Percentiles rank a stretch among this genome's conserved stretches.
Evolutionary conservation across 2,113 vertebrate genomes (phyloP).

Genomic region (Hippopotamus amphibius): DNA sequence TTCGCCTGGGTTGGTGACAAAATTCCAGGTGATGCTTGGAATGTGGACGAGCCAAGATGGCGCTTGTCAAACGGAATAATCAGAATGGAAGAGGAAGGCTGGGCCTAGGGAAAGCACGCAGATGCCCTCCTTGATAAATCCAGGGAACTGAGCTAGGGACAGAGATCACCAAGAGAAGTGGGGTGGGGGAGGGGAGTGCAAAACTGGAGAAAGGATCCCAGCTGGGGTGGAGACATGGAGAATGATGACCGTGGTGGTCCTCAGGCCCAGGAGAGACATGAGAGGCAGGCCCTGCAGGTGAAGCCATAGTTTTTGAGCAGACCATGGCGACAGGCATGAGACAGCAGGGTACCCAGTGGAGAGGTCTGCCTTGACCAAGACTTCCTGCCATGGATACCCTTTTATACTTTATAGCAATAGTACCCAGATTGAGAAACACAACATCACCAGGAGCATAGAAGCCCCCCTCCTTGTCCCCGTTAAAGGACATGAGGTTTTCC

Average conservation of each 20-base stretch:
- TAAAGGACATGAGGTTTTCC: neutral
- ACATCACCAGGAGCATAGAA: neutral
- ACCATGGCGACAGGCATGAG: neutral
- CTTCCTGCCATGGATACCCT: neutral
- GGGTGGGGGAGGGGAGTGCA: fast-evolving
- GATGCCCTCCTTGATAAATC: neutral
- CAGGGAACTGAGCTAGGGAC: neutral
- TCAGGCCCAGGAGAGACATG: neutral
- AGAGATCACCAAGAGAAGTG: neutral
- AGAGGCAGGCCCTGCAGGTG: neutral
- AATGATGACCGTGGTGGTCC: fast-evolving
- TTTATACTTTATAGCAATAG: neutral
- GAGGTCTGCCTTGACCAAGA: neutral
- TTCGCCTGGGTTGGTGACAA: slow-evolving; percentile 39
- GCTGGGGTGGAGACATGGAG: neutral
- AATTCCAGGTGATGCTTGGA: slow-evolving; percentile 37
- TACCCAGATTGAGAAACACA: neutral
- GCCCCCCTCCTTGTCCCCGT: neutral
- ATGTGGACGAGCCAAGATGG: slow-evolving; percentile 36
- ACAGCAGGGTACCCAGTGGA: fast-evolving
- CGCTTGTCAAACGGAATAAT: neutral
- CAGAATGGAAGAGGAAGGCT: neutral
- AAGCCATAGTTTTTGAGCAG: neutral
- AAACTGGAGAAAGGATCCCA: neutral
- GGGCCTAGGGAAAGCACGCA: neutral